Percentiles rank a stretch among this genome's conserved stretches.
Evolutionary conservation across 2,797 vertebrate species (phyloP).

Genomic region (Oophaga sylvatica): DNA sequence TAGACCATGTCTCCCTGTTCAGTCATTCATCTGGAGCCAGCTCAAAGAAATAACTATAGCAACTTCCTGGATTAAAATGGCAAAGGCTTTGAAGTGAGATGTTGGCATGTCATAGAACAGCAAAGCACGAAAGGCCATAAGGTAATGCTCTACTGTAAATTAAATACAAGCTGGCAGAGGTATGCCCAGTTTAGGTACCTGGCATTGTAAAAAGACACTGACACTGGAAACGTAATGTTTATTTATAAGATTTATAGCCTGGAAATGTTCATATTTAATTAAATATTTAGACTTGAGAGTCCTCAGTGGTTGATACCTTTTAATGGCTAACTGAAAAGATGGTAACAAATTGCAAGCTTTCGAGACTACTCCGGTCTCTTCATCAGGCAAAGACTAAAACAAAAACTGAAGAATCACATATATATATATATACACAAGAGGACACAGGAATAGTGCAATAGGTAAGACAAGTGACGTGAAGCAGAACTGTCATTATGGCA

Average conservation of each 20-base stretch:
- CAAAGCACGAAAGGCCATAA: conserved; percentile 44
- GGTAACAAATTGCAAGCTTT: too few species aligned
- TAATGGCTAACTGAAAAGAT: too few species aligned
- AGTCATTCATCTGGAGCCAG: conserved; percentile 53
- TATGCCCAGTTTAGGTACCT: not conserved
- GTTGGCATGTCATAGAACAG: conserved; percentile 51
- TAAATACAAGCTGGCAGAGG: conserved; percentile 29
- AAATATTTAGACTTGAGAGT: too few species aligned
- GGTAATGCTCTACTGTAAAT: conserved; percentile 37
- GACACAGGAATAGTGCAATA: too few species aligned
- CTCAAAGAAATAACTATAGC: conserved; percentile 59
- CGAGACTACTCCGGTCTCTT: too few species aligned
- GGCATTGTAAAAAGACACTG: not conserved
- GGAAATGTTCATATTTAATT: not conserved
- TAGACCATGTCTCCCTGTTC: conserved; percentile 32
- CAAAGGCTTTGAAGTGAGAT: conserved; percentile 56
- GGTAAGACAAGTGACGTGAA: too few species aligned
- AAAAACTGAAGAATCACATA: too few species aligned
- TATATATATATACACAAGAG: too few species aligned
- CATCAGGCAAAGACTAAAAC: too few species aligned
- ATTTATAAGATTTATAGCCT: not conserved
- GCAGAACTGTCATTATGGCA: too few species aligned
- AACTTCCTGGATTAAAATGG: conserved; percentile 58
- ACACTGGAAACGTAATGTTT: not conserved
- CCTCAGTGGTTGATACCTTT: too few species aligned